Evolutionary conservation across 92 coral and sea anemone species (phyloP).

Genomic region (Bergia puertoricense): DNA sequence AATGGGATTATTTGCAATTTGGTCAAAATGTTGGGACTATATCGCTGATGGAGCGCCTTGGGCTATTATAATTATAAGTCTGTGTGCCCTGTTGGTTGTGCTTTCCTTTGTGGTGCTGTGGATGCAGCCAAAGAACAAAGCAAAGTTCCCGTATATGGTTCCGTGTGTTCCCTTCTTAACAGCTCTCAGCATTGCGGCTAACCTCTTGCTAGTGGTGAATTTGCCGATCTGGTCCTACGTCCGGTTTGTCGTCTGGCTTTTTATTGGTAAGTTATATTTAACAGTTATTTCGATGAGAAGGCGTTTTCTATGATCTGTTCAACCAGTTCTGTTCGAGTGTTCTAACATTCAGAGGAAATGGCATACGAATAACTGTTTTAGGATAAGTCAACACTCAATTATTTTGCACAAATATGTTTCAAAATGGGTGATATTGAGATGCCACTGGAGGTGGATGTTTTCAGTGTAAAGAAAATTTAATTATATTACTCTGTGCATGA

Average conservation of each 20-base stretch:
- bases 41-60: neutral
- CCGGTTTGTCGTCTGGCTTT: neutral
- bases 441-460: too few species aligned
- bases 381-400: too few species aligned
- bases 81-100: conserved; percentile 17
- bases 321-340: too few species aligned
- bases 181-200: conserved; percentile 8
- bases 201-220: conserved; percentile 25
- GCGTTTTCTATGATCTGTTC: too few species aligned
- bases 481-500: too few species aligned
- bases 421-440: too few species aligned
- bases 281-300: neutral
- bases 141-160: conserved; percentile 39
- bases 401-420: too few species aligned
- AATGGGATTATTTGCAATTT: neutral
- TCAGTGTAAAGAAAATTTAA: too few species aligned
- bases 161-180: conserved; percentile 33
- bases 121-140: conserved; percentile 26
- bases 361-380: too few species aligned
- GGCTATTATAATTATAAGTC: neutral
- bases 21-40: conserved; percentile 14
- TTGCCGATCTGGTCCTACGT: conserved; percentile 16
- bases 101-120: conserved; percentile 13
- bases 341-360: too few species aligned
- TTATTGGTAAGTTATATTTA: neutral